phyloP scores from a whole-genome alignment of 2,888 invertebrate species.

The Sericinus montela region DNA sequence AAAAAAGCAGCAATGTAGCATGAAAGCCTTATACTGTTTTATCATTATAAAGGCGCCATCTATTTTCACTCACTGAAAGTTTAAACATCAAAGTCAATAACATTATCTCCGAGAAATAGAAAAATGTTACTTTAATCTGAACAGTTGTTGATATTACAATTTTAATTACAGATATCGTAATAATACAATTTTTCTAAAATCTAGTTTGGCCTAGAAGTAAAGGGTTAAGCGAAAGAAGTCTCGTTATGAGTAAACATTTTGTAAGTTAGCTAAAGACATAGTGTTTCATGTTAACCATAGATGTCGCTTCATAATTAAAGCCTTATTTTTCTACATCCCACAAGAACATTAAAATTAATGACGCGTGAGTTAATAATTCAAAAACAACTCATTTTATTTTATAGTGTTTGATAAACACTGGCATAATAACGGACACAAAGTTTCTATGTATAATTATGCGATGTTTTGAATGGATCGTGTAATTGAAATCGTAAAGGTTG shows the following conservation, averaged over 20 bases:
- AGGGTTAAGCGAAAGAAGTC: too few species aligned
- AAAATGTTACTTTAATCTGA: not conserved
- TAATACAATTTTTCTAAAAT: too few species aligned
- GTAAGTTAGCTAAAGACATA: not conserved
- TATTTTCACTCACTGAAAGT: constrained; percentile 22
- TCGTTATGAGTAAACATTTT: not conserved
- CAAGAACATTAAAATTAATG: not conserved
- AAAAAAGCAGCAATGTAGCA: constrained; percentile 21
- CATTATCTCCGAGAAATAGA: not conserved
- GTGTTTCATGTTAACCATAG: constrained; percentile 5
- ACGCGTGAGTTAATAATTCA: constrained; percentile 9
- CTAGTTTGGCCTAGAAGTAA: too few species aligned
- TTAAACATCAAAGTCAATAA: not conserved
- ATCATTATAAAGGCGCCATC: constrained; percentile 43
- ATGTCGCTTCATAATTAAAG: constrained; percentile 11
- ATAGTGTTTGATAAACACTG: constrained; percentile 7
- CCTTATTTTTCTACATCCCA: constrained; percentile 11
- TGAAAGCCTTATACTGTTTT: constrained; percentile 56
- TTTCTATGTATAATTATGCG: not conserved
- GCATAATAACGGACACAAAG: constrained; percentile 5
- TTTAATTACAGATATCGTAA: not conserved
- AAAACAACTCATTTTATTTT: constrained; percentile 2
- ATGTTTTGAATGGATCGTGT: constrained; percentile 11
- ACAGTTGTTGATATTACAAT: not conserved
- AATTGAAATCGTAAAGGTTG: constrained; percentile 16